phyloP scores from a whole-genome alignment of 2,113 vertebrate genomes.

The Ochotona princeps region DNA sequence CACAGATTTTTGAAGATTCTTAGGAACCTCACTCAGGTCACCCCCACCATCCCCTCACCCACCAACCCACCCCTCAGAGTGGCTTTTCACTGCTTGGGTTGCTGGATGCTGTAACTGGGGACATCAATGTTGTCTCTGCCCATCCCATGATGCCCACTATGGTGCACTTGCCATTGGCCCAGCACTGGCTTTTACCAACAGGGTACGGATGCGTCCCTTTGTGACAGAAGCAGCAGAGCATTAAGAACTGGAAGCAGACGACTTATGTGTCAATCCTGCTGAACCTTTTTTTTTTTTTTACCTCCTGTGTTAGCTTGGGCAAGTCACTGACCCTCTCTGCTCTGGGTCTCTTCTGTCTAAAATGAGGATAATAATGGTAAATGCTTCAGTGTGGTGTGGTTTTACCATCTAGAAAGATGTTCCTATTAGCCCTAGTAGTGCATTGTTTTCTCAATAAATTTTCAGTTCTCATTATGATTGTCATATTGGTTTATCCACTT shows the following conservation, averaged over 20 bases:
- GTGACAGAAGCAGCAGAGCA: background rate
- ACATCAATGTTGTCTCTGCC: background rate
- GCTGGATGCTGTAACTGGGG: background rate
- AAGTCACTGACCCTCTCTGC: constrained; percentile 1
- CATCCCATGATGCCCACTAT: background rate
- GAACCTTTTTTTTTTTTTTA: background rate
- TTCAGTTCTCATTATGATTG: constrained; percentile 2
- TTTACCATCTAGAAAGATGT: background rate
- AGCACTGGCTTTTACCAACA: background rate
- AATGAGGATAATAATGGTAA: background rate
- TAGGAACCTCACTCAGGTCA: too few species aligned
- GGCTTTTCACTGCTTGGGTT: background rate
- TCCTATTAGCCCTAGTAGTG: background rate
- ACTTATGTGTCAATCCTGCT: background rate
- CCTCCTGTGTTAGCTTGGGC: background rate
- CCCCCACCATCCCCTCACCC: too few species aligned
- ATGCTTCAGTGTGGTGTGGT: background rate
- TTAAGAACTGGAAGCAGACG: background rate
- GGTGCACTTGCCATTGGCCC: background rate
- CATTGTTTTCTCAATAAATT: background rate
- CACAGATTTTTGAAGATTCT: background rate
- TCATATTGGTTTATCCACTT: background rate
- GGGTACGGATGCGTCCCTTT: background rate
- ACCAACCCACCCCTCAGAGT: too few species aligned
- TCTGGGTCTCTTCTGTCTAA: background rate